Evolutionary conservation across 2,888 invertebrate genomes (phyloP), one percentile per base, ranked within the genome.

Genomic region (Cataglyphis albicans): DNA sequence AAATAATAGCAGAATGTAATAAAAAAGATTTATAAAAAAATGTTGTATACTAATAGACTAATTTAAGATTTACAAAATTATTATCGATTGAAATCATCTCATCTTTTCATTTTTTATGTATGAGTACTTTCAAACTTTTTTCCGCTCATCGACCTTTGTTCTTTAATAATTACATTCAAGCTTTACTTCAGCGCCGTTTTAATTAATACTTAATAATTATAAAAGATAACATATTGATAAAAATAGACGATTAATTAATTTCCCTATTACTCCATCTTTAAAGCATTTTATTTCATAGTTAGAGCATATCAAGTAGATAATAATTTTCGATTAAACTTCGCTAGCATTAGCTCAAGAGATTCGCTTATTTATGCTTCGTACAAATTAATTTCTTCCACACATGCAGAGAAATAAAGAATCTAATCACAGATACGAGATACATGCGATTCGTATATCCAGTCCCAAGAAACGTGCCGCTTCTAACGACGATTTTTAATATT

Each of bases 341-440:
- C 32, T 59, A 59, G 59, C 59, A 70, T 68, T 78, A 68, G 57
- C 59, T 78, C 44, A 70, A 70, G 59, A 78, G 61, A 59, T 78
- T 21, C 0, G 21, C 21, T 21, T 21, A 21, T 21, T 21, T 21
- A 57, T 59, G 32, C 72, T 44, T 15, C 32, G 21, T 48, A 70
- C 78, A 80, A 80, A 80, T 80, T 80, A 80, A 80, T 80, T 72
- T 72, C 70, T 44, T 61, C 59, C 21, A 32, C 44, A 72, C 44
- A 12, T 10, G 7, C 44, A 3, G 12, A 44, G 0, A 44, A 3
- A 44, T 15, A 44, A 4, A 44, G 59, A 80, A 72, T 61, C 78
- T 59, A 32, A 41, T 76, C 70, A 59, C n/a, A 52, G 44, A 70
- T 57, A 55, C 41, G 41, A 64, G 41, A 59, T 65, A 68, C 84